Conservation (phyloP, 2,113 vertebrate genomes). For the Caranx ignobilis region DNA sequence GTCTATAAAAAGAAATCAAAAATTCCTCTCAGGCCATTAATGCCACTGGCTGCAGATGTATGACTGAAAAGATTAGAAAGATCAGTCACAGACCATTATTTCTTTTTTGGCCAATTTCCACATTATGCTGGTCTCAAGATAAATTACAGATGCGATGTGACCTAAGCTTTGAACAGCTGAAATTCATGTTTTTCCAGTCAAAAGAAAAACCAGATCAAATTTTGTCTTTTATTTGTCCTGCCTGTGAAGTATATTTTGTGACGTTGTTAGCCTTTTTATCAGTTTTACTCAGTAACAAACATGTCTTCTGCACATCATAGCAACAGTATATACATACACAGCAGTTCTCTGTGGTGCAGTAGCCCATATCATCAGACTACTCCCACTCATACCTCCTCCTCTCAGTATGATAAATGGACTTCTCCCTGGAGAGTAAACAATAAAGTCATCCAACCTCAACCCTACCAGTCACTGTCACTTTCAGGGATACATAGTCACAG, state of each 20-base stretch:
- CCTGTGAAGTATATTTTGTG: not conserved
- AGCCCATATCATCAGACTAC: slow-evolving; percentile 58
- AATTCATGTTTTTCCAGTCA: not conserved
- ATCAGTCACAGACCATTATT: slow-evolving; percentile 22
- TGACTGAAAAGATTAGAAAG: not conserved
- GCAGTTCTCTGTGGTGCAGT: slow-evolving; percentile 45
- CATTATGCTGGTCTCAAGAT: not conserved
- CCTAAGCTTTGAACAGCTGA: not conserved
- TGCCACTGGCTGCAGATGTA: slow-evolving; percentile 4
- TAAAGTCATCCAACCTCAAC: slow-evolving; percentile 70
- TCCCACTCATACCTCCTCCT: slow-evolving; percentile 64
- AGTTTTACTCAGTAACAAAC: not conserved
- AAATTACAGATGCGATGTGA: not conserved
- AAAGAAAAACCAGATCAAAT: not conserved
- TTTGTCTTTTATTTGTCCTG: not conserved
- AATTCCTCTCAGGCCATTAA: not conserved
- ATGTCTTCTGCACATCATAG: not conserved
- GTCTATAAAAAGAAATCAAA: not conserved
- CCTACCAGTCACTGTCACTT: slow-evolving; percentile 62
- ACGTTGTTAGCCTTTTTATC: not conserved
- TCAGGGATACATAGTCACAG: slow-evolving; percentile 43
- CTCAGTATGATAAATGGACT: slow-evolving; percentile 72
- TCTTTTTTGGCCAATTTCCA: slow-evolving; percentile 11
- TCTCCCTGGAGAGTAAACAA: slow-evolving; percentile 71
- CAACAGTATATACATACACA: slow-evolving; percentile 13